Conservation (phyloP, 2,797 vertebrate genomes). For the Galago senegalensis region DNA sequence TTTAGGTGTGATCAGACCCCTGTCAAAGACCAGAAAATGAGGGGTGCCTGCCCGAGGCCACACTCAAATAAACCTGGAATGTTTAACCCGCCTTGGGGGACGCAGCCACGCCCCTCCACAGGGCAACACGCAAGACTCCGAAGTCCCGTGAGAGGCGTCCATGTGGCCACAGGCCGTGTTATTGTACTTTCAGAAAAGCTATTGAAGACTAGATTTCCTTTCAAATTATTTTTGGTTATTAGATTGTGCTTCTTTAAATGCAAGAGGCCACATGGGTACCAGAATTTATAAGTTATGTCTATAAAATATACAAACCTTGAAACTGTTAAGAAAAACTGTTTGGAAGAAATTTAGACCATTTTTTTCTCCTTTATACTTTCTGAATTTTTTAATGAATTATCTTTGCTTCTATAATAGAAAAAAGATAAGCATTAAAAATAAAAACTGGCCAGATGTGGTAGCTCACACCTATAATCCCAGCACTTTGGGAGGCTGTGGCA, state of each 20-base stretch:
- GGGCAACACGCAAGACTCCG: no score
- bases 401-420: neutral
- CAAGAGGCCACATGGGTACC: neutral
- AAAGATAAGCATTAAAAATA: neutral
- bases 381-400: neutral
- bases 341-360: neutral
- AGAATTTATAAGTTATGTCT: neutral
- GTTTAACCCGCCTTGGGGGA: neutral
- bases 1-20: no score
- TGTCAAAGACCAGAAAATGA: neutral
- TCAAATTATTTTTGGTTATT: neutral
- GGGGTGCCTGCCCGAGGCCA: neutral
- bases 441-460: neutral
- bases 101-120: neutral
- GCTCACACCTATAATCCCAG: neutral
- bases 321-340: neutral
- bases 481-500: neutral
- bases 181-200: neutral
- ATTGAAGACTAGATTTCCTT: neutral
- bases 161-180: fast-evolving
- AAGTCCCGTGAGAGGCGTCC: neutral
- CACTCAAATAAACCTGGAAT: neutral
- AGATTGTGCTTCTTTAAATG: neutral
- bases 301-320: neutral
- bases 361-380: neutral